These are phyloP conservation scores for Diorhabda elongata DNA, from an alignment of 1,140 invertebrate genomes.

Conservation along the genomic window DNA sequence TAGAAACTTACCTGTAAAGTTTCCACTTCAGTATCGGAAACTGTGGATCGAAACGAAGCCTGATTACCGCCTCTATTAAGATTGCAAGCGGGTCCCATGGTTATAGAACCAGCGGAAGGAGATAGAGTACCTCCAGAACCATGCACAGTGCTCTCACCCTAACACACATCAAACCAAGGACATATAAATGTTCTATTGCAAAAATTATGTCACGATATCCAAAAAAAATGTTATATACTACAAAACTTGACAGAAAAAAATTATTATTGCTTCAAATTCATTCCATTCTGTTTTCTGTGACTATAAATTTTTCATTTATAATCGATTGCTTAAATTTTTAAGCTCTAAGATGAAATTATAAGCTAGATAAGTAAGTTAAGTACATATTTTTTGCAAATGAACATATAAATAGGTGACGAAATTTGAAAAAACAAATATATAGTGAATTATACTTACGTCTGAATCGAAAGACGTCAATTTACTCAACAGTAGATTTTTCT, in stretches of 20 bases:
- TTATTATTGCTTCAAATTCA: not conserved
- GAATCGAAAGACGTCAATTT: conserved; percentile 85
- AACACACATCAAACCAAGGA: conserved; percentile 38
- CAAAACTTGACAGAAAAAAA: not conserved
- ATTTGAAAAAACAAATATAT: too few relatives aligned
- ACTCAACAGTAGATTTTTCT: conserved; percentile 78
- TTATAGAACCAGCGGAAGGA: conserved; percentile 70
- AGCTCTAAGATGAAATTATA: too few relatives aligned
- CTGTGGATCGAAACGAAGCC: conserved; percentile 75
- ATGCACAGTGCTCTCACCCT: conserved; percentile 58
- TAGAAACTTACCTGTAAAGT: conserved; percentile 72
- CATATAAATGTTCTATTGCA: conserved; percentile 26
- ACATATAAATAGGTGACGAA: too few relatives aligned
- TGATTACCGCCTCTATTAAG: conserved; percentile 54
- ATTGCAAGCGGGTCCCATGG: conserved; percentile 69
- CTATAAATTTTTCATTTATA: too few relatives aligned
- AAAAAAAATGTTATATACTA: not conserved
- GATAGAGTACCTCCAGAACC: conserved; percentile 54
- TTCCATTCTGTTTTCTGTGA: too few relatives aligned
- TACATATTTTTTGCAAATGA: too few relatives aligned
- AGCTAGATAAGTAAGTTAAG: too few relatives aligned
- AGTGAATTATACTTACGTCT: conserved; percentile 61
- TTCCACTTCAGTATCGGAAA: conserved; percentile 91
- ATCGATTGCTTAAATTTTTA: too few relatives aligned
- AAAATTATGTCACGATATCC: conserved; percentile 18